Evolutionary conservation across 2,888 invertebrate genomes (phyloP).

Genomic region (Phasia obesa): DNA sequence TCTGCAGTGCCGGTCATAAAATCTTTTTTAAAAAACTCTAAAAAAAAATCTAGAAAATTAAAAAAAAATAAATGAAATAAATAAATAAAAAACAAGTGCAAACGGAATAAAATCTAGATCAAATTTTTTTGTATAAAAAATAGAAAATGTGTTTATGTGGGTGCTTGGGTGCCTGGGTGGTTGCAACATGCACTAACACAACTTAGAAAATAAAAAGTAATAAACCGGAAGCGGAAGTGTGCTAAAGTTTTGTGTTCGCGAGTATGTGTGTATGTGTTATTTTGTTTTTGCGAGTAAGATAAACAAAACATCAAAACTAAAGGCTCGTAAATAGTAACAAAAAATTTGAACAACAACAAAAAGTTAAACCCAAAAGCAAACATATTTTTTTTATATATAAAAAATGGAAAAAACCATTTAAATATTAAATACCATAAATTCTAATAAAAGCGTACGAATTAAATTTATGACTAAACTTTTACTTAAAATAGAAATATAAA

Average conservation of each 20-base stretch:
- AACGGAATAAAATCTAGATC: constrained; percentile 64
- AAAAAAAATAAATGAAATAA: constrained; percentile 26
- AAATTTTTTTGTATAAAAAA: constrained; percentile 51
- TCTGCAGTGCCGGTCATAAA: neutral
- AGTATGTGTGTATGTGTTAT: neutral
- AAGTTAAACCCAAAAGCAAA: neutral
- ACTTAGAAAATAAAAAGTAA: constrained; percentile 69
- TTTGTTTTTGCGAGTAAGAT: constrained; percentile 16
- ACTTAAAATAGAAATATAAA: neutral
- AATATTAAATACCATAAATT: neutral
- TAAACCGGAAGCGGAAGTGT: constrained; percentile 74
- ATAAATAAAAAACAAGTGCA: constrained; percentile 33
- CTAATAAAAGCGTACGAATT: constrained; percentile 6
- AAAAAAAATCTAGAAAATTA: constrained; percentile 4
- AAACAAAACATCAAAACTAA: constrained; percentile 11
- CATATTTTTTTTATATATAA: neutral
- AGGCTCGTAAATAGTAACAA: constrained; percentile 2
- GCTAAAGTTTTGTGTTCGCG: constrained; percentile 35
- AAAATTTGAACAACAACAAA: neutral
- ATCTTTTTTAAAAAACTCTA: constrained; percentile 47
- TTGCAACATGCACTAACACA: constrained; percentile 60
- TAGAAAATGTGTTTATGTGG: constrained; percentile 21
- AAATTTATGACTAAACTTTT: neutral
- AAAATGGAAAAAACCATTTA: neutral
- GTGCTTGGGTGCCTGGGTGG: constrained; percentile 5